Percentiles rank a stretch among this genome's conserved stretches.
Evolutionary conservation across 2,797 vertebrate genomes (phyloP).

Genomic region (Pithecia hirsuta): DNA sequence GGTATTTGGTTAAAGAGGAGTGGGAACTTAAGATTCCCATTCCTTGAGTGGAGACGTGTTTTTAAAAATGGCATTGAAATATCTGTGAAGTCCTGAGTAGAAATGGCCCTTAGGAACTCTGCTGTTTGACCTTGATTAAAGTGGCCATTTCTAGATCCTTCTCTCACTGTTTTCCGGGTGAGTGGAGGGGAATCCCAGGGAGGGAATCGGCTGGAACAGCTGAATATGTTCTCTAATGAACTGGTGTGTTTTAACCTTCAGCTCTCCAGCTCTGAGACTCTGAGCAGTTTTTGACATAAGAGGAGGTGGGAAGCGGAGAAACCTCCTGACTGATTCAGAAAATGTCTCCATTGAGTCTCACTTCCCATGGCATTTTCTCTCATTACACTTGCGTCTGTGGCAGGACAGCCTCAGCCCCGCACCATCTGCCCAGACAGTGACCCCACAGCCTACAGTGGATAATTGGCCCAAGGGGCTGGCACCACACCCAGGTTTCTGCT

Average conservation of each 20-base stretch:
- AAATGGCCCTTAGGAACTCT: not conserved
- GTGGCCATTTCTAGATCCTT: not conserved
- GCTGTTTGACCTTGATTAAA: not conserved
- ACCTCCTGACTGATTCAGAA: not conserved
- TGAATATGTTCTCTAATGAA: fast-evolving
- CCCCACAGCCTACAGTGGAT: fast-evolving
- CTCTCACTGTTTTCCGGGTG: fast-evolving
- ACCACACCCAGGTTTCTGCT: fast-evolving
- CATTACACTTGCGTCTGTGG: not conserved
- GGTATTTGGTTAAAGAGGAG: not conserved
- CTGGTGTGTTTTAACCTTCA: fast-evolving
- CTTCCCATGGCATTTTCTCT: not conserved
- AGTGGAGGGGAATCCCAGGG: not conserved
- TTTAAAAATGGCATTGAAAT: not conserved
- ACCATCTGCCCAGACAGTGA: fast-evolving
- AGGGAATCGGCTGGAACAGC: not conserved
- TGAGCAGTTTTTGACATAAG: not conserved
- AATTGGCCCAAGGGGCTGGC: not conserved
- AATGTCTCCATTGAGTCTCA: fast-evolving
- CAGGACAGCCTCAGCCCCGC: not conserved
- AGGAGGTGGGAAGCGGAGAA: not conserved
- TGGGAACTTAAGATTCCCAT: not conserved
- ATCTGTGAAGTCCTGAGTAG: not conserved
- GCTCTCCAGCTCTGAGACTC: not conserved
- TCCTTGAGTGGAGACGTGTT: not conserved